These are phyloP conservation scores for Tanypteryx hageni DNA, from an alignment of 2,888 invertebrate genomes.

Conservation along the genomic window DNA sequence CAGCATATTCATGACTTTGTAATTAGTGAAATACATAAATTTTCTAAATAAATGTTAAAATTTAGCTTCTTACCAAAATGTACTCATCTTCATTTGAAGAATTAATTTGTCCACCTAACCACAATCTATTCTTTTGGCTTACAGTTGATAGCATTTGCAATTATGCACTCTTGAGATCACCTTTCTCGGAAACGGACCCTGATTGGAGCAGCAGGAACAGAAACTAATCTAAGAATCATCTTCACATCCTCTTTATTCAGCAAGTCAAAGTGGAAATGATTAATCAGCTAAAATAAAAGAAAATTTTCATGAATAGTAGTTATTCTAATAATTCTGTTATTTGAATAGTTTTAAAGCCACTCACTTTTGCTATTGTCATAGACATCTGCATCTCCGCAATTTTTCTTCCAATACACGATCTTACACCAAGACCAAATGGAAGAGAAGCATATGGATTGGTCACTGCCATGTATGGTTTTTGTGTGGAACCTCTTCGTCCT, in stretches of 20 bases:
- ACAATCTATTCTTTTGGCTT: background rate
- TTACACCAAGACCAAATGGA: constrained; percentile 89
- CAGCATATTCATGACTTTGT: no score
- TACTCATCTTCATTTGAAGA: background rate
- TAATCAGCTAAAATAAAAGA: constrained; percentile 75
- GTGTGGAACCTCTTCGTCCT: background rate
- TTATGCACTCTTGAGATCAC: constrained; percentile 62
- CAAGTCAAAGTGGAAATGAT: constrained; percentile 77
- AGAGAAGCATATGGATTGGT: constrained; percentile 83
- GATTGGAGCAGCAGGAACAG: constrained; percentile 79
- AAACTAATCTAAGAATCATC: constrained; percentile 79
- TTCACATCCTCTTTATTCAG: constrained; percentile 77
- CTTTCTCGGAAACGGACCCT: constrained; percentile 73
- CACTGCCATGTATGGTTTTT: constrained; percentile 73
- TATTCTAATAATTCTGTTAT: background rate
- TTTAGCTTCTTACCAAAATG: no score
- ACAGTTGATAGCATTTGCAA: background rate
- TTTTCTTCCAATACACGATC: constrained; percentile 90
- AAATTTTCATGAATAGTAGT: background rate
- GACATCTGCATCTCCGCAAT: constrained; percentile 87
- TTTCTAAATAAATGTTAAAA: no score
- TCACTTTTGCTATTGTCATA: constrained; percentile 82
- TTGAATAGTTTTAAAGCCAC: constrained; percentile 59
- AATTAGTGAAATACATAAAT: no score
- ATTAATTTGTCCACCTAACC: background rate